Percentiles rank a stretch among this genome's conserved stretches.
Conservation (phyloP, 2,113 vertebrate species). For the Lophochroa leadbeateri region DNA sequence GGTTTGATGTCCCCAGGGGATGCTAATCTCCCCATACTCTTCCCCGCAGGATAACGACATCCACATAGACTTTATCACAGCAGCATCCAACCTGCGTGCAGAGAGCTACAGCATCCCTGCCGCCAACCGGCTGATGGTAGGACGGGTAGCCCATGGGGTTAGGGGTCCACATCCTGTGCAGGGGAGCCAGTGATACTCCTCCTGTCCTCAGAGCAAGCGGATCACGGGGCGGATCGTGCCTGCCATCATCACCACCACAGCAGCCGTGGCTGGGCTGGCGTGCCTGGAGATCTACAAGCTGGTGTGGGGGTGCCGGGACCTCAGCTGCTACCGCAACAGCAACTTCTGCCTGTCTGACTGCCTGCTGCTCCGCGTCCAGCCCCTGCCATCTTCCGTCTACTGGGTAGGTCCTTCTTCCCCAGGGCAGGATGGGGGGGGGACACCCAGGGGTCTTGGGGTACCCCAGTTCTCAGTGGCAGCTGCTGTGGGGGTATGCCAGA, state of each 20-base stretch:
- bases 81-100: conserved; percentile 84
- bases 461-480: neutral
- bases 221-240: conserved; percentile 86
- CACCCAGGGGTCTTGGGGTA: neutral
- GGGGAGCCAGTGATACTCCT: neutral
- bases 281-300: conserved; percentile 90
- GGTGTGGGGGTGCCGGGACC: conserved; percentile 69
- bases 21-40: neutral
- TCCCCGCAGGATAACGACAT: conserved; percentile 82
- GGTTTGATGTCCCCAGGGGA: neutral
- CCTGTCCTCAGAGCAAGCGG: conserved; percentile 81
- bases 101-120: conserved; percentile 87
- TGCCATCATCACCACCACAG: conserved; percentile 87
- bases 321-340: conserved; percentile 74
- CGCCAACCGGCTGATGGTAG: conserved; percentile 63
- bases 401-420: conserved; percentile 40
- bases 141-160: neutral
- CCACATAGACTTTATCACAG: conserved; percentile 85
- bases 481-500: neutral
- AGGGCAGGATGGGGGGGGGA: neutral
- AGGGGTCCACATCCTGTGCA: accelerated
- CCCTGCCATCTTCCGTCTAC: conserved; percentile 34
- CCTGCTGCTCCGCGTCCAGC: conserved; percentile 57
- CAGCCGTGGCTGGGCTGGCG: conserved; percentile 83
- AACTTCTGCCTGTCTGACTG: conserved; percentile 73